Evolutionary conservation across 2,888 invertebrate genomes (phyloP), one percentile per base, ranked within the genome.

Genomic region (Catocala nupta): DNA sequence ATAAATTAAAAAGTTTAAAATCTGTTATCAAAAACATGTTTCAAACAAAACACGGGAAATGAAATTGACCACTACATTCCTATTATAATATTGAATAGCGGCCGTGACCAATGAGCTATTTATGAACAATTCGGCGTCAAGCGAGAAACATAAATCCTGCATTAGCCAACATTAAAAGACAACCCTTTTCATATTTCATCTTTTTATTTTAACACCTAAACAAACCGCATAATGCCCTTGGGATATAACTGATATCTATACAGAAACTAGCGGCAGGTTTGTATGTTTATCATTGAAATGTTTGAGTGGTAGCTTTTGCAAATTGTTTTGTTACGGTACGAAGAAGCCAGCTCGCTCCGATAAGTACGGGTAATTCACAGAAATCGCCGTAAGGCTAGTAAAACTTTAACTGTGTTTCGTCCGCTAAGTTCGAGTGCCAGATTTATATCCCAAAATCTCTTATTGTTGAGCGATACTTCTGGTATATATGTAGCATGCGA

Each of bases 141-240:
- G 43, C 45, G 33, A 55, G 60, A 57, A 58, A 49, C 71, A 77
- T 77, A 78, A 81, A 83, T 82, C 76, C 73, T 80, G 78, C 77
- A 78, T 77, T 71, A 68, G 67, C 68, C 61, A 65, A 67, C 73
- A 73, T 78, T 71, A 77, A 83, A 80, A 70, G 85, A 84, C 83
- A 85, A 87, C 87, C 87, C 84, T 86, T 86, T 84, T 88, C 88
- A 87, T 75, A 65, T 42, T 71, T 74, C 77, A 71, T 77, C 66
- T 73, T 75, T 76, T 81, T 78, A 71, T 79, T 83, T 82, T 79
- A 75, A 78, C 70, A 65, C 79, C 69, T 85, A 86, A 89, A 86
- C 86, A 87, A 89, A 90, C 90, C 91, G 73, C 90, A 81, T 49
- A 50, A 53, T 72, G 82, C 48, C 89, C 89, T 89, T 87, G 85